Evolutionary conservation across 2,797 vertebrate genomes (phyloP), one percentile per base, ranked within the genome.

Genomic region (Acropternis orthonyx): DNA sequence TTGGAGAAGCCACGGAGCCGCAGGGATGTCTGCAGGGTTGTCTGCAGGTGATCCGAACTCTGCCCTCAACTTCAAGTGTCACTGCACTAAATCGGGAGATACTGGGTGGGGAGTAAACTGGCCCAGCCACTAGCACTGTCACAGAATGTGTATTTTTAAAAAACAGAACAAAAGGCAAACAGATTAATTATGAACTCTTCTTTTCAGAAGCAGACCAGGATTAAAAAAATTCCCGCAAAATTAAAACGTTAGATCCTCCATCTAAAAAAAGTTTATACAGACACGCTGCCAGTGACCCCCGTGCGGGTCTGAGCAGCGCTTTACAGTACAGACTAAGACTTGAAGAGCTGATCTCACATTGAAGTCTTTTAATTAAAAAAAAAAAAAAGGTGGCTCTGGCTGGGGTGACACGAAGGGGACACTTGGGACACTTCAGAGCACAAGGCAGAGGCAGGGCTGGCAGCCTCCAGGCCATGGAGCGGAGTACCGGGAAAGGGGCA

Each of bases 261-360:
- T 83, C 97, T 97, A 95, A 95, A 96, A 97, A 91, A 88, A 96
- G 89, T 97, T 97, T 96, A 97, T 96, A 97, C 96, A 95, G 62
- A 92, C 20, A 93, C 12, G 55, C 94, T 89, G 94, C 52, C 44
- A 92, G 88, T 19, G 87, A 94, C 83, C 96, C 72, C 63, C 92
- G 72, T 91, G 30, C 1, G 34, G 91, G 94, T 94, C 96, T 96
- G 76, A 93, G 95, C 73, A 97, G 96, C 95, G 97, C 74, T 95
- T 85, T 96, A 97, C 72, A 97, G 97, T 96, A 98, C 97, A 97
- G 92, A 95, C 95, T 97, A 97, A 94, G 97, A 96, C 97, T 96
- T 97, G 49, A 95, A 97, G 93, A 91, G 92, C 93, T 97, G 91
- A 96, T 96, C 96, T 97, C 92, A 96, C 89, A 95, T 80, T 93